Evolutionary conservation across 2,888 invertebrate species (phyloP), one percentile per base, ranked within the genome.

Genomic region (Cryptosula pallasiana): DNA sequence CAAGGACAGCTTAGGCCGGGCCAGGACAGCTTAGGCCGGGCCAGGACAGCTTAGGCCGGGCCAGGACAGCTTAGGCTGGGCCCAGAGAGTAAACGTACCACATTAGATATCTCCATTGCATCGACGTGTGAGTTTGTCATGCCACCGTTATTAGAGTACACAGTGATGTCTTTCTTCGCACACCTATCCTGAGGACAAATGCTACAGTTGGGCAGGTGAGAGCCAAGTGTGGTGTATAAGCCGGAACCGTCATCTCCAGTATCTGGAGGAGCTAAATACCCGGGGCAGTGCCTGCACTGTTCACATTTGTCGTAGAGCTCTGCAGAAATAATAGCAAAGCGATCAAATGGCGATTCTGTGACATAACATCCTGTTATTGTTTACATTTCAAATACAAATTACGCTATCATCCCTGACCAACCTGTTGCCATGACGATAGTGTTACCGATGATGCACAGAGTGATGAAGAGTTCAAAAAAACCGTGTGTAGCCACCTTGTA

Each of bases 391-490:
- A n/a, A n/a, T n/a, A n/a, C n/a, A n/a, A n/a, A n/a, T n/a, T n/a
- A n/a, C n/a, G n/a, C n/a, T 45, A 13, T 13, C 45, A 45, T 45
- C 20, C 9, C 9, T 20, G 13, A 5, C 55, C 23, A 5, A 63
- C 63, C 63, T 63, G 63, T 88, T 72, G 95, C 94, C 81, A 96
- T 89, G 85, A 95, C 93, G 81, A 94, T 90, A 73, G 95, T 96
- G 87, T 97, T 97, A 79, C 95, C 87, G 77, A 95, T 90, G 83
- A 97, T 96, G 87, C 95, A 95, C 78, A 94, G 88, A 69, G 95
- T 96, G 83, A 96, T 96, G 83, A 93, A 91, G 81, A 95, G 88
- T 86, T 97, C 96, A 85, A 96, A 95, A 77, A 95, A 87, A 25
- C 95, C 94, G 88, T 96, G 95, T 78, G 92, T 90, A 72, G 95